Percentiles rank a stretch among this genome's conserved stretches.
phyloP scores from a whole-genome alignment of 1,140 invertebrate genomes.

The Archivesica marissinica region DNA sequence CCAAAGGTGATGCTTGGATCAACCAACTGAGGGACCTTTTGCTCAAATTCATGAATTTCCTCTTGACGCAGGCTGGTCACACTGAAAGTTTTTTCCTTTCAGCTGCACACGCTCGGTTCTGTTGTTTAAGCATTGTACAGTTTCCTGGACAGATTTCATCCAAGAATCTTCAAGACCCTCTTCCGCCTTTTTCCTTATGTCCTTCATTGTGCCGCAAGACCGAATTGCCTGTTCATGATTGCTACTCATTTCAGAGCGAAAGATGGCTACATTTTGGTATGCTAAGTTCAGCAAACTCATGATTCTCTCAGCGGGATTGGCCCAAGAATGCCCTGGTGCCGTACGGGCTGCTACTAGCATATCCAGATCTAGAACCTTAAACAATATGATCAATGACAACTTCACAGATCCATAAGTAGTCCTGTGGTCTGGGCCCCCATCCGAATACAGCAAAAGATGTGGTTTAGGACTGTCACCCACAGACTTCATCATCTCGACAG shows the following conservation, averaged over 20 bases:
- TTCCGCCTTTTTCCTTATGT: constrained; percentile 58
- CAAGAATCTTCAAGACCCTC: constrained; percentile 23
- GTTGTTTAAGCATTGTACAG: constrained; percentile 34
- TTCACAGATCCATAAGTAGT: constrained; percentile 54
- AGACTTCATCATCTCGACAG: constrained; percentile 47
- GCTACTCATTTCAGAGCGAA: constrained; percentile 37
- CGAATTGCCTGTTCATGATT: constrained; percentile 54
- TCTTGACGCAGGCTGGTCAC: constrained; percentile 11
- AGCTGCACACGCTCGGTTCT: constrained; percentile 36
- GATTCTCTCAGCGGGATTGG: constrained; percentile 66
- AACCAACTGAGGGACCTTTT: background rate
- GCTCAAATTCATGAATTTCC: constrained; percentile 40
- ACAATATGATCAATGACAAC: constrained; percentile 58
- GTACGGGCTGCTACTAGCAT: constrained; percentile 62
- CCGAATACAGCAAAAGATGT: background rate
- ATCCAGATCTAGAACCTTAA: constrained; percentile 60
- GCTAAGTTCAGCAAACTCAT: constrained; percentile 65
- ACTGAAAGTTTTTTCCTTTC: constrained; percentile 36
- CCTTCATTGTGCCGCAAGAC: constrained; percentile 45
- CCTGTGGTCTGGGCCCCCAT: constrained; percentile 6
- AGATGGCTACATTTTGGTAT: constrained; percentile 52
- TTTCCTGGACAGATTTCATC: constrained; percentile 34
- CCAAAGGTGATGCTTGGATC: constrained; percentile 19
- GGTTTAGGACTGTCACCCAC: constrained; percentile 27
- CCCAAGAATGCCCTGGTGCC: constrained; percentile 58